Evolutionary conservation across 2,113 vertebrate species (phyloP), one percentile per base, ranked within the genome.

Genomic region (Labrus mixtus): DNA sequence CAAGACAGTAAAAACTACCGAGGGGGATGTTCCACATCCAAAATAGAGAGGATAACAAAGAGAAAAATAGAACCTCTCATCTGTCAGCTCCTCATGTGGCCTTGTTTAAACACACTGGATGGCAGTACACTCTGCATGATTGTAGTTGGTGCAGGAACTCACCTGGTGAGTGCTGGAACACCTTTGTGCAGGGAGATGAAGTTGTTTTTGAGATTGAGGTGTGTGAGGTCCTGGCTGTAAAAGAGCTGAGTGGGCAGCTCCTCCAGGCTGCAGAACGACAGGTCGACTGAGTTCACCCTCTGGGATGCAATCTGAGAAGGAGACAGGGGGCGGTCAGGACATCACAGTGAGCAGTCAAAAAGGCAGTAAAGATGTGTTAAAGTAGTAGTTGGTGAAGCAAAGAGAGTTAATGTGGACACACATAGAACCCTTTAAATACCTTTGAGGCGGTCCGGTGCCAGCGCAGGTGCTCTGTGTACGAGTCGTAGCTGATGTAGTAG

Each of bases 141-240:
- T 48, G 46, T 15, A 15, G 43, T 45, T 2, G 2, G 43, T 48
- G 46, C 29, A 57, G 23, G 51, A 19, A 33, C 84, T 82, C 60
- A 93, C 92, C 90, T 92, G 79, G 80, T 91, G 73, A 93, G 90
- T 1, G 89, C 90, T 43, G 89, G 71, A 29, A 93, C 75, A 4
- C 92, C 92, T 80, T 79, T 89, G 68, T 89, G 82, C 4, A 81
- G 78, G 0, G 95, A 93, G 79, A 99, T 91, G 87, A 97, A 97
- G 93, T 99, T 99, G 89, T 98, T 97, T 82, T 99, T 99, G 81
- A 99, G 95, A 88, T 98, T 99, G 90, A 99, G 97, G 93, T 99
- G 98, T 48, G 97, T 99, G 78, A 99, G 96, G 90, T 99, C 98
- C 84, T 98, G 97, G 94, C 98, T 99, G 90, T 97, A 99, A 84